Base-by-base conservation (phyloP, 2,888 invertebrate species). In the Cantharis rufa region DNA sequence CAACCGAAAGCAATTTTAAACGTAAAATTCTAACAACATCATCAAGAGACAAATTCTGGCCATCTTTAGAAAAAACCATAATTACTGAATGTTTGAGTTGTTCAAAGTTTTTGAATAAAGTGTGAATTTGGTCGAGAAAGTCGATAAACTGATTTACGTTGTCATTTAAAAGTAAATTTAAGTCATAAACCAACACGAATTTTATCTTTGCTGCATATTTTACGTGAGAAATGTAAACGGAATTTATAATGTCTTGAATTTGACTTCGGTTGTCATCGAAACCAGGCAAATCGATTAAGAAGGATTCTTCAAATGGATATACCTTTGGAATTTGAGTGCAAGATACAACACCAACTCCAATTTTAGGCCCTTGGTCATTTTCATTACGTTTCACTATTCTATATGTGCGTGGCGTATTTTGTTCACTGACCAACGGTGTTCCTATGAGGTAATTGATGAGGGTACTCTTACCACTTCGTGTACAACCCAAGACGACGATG, bases 371-470 rank as follows among this genome's bases (percentile, higher is more conserved):
- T 16, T 4, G 16, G 27, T 13, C 48, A 27, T 62, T 18, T 2
- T 71, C 61, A 18, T 75, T 28, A 4, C 5, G 1, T 27, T 75
- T 75, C 15, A 16, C 15, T 48, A 75, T 70, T 66, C 71, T 71
- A 27, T 3, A 71, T 10, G 48, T 28, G 4, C 62, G 71, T n/a
- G 13, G 1, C 1, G 15, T 28, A 1, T 7, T 48, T 62, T 74
- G 62, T 15, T 63, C 28, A 7, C 66, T 68, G 1, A 2, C 10
- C 27, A 75, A 15, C n/a, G 15, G n/a, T n/a, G 71, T 71, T 15
- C 71, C 75, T 11, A 75, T 75, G 10, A 75, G 10, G 62, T 75
- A 75, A 27, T 75, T 75, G 13, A 75, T 68, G 7, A 75, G 24
- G 7, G 75, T 75, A 18, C 75, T 75, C 61, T 75, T 75, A 27